Evolutionary conservation across 2,888 invertebrate species (phyloP).

Genomic region (Chamaedrilus cognettii): DNA sequence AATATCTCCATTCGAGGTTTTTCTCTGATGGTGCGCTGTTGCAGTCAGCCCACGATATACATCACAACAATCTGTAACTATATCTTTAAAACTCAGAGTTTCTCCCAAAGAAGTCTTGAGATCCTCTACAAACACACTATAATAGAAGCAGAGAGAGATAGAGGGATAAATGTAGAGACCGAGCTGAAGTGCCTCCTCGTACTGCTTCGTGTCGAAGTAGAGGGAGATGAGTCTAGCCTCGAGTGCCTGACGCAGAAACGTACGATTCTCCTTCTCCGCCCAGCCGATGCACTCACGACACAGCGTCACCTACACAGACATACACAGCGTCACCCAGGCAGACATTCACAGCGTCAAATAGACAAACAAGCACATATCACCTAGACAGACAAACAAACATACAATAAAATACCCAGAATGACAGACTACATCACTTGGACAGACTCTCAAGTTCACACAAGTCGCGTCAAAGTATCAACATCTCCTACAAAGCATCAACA

Average conservation of each 20-base stretch:
- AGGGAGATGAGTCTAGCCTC: constrained; percentile 94
- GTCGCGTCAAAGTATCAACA: too few species aligned
- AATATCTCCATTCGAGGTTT: too few species aligned
- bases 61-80: not conserved
- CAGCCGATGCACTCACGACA: constrained; percentile 95
- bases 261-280: constrained; percentile 97
- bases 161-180: constrained; percentile 52
- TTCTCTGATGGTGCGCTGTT: too few species aligned
- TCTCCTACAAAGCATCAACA: too few species aligned
- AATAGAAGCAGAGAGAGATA: not conserved
- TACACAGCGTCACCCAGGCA: too few species aligned
- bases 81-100: not conserved
- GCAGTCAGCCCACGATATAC: too few species aligned
- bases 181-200: constrained; percentile 55
- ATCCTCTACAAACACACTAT: not conserved
- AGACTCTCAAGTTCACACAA: too few species aligned
- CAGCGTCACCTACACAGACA: constrained; percentile 63
- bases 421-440: too few species aligned
- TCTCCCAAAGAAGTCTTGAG: not conserved
- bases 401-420: too few species aligned
- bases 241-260: constrained; percentile 93
- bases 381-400: too few species aligned
- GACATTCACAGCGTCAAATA: not conserved
- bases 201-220: constrained; percentile 66
- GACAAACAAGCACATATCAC: too few species aligned